A percentile compares a stretch with the other conserved stretches of the same genome.
Conservation (phyloP, 2,113 vertebrate genomes). For the Hydrochoerus hydrochaeris region DNA sequence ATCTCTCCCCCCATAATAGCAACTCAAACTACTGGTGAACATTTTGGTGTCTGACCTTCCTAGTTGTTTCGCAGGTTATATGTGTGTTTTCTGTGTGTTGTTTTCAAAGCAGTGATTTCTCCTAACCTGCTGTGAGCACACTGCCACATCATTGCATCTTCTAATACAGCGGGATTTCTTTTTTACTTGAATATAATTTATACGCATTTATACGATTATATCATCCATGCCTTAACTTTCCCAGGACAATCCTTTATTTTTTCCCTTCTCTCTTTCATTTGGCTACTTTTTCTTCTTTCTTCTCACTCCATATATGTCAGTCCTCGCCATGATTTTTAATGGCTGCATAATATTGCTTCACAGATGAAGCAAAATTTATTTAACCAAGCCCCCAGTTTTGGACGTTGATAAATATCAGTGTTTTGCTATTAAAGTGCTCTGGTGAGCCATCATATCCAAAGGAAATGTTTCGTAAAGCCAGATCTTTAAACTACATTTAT, state of each 20-base stretch:
- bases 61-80: background rate
- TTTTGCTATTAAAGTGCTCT: background rate
- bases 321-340: background rate
- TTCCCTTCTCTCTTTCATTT: background rate
- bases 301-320: background rate
- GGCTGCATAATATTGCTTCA: constrained; percentile 8
- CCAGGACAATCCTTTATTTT: background rate
- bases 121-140: background rate
- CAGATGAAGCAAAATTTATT: background rate
- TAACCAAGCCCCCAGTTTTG: background rate
- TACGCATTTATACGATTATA: background rate
- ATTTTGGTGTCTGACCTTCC: background rate
- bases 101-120: background rate
- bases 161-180: background rate
- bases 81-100: background rate
- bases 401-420: background rate
- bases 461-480: background rate
- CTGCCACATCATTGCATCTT: background rate
- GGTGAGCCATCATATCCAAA: background rate
- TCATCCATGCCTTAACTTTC: background rate
- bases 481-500: background rate
- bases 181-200: background rate
- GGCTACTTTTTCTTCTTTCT: background rate
- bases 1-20: background rate
- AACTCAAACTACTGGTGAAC: background rate